Conservation (phyloP, 2,888 invertebrate genomes). For the Exephanes ischioxanthus region DNA sequence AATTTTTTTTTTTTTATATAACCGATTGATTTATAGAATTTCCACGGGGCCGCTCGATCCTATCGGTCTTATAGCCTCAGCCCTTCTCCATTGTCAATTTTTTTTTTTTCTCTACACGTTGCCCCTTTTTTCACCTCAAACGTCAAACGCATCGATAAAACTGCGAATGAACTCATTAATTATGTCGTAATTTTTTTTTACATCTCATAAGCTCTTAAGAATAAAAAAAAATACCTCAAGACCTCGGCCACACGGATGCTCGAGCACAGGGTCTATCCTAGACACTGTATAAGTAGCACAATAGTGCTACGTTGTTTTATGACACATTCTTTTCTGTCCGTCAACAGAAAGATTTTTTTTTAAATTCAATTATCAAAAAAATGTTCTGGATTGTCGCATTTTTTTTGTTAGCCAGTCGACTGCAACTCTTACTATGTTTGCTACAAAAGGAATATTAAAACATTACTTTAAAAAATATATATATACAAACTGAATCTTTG, state of each 20-base stretch:
- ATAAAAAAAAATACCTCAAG: not conserved
- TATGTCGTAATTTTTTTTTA: not conserved
- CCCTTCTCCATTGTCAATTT: constrained; percentile 49
- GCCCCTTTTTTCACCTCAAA: constrained; percentile 20
- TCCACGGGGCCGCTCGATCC: not conserved
- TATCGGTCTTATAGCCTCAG: constrained; percentile 16
- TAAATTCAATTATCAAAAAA: too few species aligned
- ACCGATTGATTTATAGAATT: constrained; percentile 59
- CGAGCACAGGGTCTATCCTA: too few species aligned
- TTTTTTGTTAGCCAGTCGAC: too few species aligned
- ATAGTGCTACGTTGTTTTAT: too few species aligned
- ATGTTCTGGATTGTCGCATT: too few species aligned
- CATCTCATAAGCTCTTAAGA: not conserved
- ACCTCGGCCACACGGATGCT: not conserved
- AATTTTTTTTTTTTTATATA: not conserved
- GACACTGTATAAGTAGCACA: too few species aligned
- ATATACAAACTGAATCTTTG: too few species aligned
- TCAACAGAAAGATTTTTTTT: too few species aligned
- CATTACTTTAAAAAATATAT: too few species aligned
- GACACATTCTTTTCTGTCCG: too few species aligned
- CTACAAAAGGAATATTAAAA: too few species aligned
- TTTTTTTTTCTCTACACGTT: constrained; percentile 58
- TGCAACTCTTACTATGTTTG: too few species aligned
- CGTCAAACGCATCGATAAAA: constrained; percentile 23
- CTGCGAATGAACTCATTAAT: constrained; percentile 32